phyloP scores from a whole-genome alignment of 2,113 vertebrate species.

The Speoplatyrhinus poulsoni region DNA sequence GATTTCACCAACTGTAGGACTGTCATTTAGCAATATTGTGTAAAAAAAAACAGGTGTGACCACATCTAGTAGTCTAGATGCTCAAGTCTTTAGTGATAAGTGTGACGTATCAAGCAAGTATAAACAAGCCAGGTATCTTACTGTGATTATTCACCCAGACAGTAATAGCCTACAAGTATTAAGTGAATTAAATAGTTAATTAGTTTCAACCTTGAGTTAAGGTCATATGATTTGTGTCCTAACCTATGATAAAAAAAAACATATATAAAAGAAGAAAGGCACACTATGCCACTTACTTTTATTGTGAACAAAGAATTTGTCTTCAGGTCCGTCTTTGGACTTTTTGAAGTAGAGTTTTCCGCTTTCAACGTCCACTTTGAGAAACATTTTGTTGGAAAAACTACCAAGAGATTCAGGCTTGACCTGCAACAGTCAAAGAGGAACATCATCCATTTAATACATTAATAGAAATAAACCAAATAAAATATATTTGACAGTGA shows the following conservation, averaged over 20 bases:
- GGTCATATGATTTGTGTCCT: too few species aligned
- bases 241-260: background rate
- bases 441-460: conserved; percentile 2
- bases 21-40: conserved; percentile 47
- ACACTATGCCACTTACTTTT: conserved; percentile 82
- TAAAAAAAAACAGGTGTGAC: background rate
- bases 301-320: conserved; percentile 93
- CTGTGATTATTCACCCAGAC: too few species aligned
- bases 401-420: conserved; percentile 88
- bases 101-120: too few species aligned
- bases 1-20: conserved; percentile 96
- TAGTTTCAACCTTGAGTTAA: too few species aligned
- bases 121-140: too few species aligned
- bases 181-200: too few species aligned
- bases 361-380: conserved; percentile 94
- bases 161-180: too few species aligned
- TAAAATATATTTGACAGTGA: too few species aligned
- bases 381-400: conserved; percentile 86
- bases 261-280: background rate
- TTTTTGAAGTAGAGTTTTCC: conserved; percentile 93
- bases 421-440: conserved; percentile 75
- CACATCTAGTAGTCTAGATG: too few species aligned
- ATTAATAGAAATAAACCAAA: background rate
- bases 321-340: conserved; percentile 92
- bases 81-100: too few species aligned